Conservation (phyloP, 2,113 vertebrate genomes). For the Irena cyanogastra region DNA sequence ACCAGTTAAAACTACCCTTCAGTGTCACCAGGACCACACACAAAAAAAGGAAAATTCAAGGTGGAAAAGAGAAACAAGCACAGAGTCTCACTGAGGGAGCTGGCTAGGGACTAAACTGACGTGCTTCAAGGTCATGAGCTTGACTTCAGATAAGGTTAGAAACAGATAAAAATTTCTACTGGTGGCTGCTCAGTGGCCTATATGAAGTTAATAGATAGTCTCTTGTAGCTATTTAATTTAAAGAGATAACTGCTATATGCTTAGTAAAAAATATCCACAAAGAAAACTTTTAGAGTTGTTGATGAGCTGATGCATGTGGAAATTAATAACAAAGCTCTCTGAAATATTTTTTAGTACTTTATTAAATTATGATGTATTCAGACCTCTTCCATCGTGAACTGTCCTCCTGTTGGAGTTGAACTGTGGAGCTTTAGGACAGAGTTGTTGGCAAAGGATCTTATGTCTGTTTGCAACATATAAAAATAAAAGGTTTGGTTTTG, state of each 20-base stretch:
- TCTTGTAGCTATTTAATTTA: not conserved
- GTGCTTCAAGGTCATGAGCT: not conserved
- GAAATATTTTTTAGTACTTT: not conserved
- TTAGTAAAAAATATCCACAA: not conserved
- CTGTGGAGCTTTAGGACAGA: not conserved
- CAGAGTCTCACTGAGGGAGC: not conserved
- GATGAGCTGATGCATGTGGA: not conserved
- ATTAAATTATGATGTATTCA: not conserved
- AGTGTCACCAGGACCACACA: not conserved
- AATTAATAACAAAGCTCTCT: not conserved
- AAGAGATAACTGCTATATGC: not conserved
- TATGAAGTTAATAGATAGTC: not conserved
- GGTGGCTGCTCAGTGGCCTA: not conserved
- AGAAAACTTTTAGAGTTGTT: not conserved
- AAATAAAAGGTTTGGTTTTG: not conserved
- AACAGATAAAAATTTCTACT: not conserved
- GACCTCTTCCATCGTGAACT: not conserved
- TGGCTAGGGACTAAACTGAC: not conserved
- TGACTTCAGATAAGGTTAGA: not conserved
- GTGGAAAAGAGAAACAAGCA: not conserved
- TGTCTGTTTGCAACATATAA: not conserved
- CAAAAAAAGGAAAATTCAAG: not conserved
- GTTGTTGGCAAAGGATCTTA: not conserved
- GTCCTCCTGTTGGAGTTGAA: not conserved
- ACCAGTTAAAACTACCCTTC: not conserved